These are phyloP conservation scores for Caiman crocodilus DNA, from an alignment of 2,797 vertebrate species.

Conservation along the genomic window DNA sequence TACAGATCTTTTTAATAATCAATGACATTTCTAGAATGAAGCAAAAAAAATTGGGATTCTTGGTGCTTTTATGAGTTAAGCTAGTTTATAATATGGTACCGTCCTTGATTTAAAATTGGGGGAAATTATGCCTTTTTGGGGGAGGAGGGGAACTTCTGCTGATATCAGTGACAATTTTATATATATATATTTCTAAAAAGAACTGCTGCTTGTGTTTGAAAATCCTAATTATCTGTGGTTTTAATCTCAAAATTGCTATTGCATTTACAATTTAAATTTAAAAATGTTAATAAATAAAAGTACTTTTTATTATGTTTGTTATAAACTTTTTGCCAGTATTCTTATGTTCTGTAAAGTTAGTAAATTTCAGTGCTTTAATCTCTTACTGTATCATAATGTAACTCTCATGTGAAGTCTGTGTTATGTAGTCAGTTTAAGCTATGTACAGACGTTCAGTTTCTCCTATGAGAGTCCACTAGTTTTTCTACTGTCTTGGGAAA, in stretches of 20 bases:
- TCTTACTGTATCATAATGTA: too few relatives aligned
- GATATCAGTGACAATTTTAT: background rate
- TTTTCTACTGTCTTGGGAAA: too few relatives aligned
- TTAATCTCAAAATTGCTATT: background rate
- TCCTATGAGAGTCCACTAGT: too few relatives aligned
- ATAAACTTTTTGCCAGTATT: background rate
- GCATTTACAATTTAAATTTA: background rate
- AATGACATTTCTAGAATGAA: background rate
- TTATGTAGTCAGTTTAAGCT: background rate
- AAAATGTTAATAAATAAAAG: background rate
- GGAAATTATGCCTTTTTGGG: background rate
- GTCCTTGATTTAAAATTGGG: background rate
- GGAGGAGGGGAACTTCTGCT: background rate
- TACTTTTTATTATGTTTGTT: background rate
- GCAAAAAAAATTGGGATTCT: background rate
- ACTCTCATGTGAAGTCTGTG: too few relatives aligned
- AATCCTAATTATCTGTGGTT: background rate
- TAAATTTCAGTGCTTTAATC: too few relatives aligned
- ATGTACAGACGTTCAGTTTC: too few relatives aligned
- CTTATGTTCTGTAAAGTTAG: background rate
- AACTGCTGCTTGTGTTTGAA: background rate
- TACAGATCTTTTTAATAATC: background rate
- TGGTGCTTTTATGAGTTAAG: background rate
- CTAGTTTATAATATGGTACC: background rate
- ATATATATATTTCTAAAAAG: background rate